Conservation (phyloP, 1,140 invertebrate genomes). For the Drosophila takahashii region DNA sequence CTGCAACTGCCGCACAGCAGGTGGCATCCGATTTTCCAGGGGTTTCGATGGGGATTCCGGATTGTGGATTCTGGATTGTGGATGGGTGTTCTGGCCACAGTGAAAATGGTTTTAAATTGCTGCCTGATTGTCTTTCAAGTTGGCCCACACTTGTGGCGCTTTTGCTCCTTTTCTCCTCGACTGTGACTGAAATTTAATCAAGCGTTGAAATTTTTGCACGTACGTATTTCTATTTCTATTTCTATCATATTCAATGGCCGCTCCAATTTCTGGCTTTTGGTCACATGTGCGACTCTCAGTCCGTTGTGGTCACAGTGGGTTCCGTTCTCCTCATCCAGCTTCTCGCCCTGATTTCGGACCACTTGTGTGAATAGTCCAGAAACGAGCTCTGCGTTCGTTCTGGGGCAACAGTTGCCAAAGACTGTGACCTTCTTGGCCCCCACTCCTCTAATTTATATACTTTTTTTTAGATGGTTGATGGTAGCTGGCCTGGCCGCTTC, state of each 20-base stretch:
- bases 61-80: background rate
- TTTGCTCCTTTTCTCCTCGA: slow-evolving; percentile 27
- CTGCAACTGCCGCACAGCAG: slow-evolving; percentile 69
- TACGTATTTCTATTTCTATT: slow-evolving; percentile 68
- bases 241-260: slow-evolving; percentile 75
- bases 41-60: background rate
- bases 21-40: slow-evolving; percentile 46
- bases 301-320: slow-evolving; percentile 43
- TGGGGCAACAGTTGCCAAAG: slow-evolving; percentile 73
- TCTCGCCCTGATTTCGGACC: background rate
- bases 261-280: slow-evolving; percentile 52
- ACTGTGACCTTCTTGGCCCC: slow-evolving; percentile 50
- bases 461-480: background rate
- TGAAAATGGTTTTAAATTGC: slow-evolving; percentile 83
- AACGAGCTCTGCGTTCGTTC: slow-evolving; percentile 49
- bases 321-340: background rate
- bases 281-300: slow-evolving; percentile 59
- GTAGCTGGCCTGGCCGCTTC: slow-evolving; percentile 51
- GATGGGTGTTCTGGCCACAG: slow-evolving; percentile 54
- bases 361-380: slow-evolving; percentile 65
- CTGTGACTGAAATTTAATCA: slow-evolving; percentile 79
- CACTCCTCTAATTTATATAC: background rate
- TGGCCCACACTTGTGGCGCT: slow-evolving; percentile 69
- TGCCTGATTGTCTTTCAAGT: slow-evolving; percentile 80
- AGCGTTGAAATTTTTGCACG: slow-evolving; percentile 81